Conservation (phyloP, 2,113 vertebrate species). For the Marcusenius ussheri region DNA sequence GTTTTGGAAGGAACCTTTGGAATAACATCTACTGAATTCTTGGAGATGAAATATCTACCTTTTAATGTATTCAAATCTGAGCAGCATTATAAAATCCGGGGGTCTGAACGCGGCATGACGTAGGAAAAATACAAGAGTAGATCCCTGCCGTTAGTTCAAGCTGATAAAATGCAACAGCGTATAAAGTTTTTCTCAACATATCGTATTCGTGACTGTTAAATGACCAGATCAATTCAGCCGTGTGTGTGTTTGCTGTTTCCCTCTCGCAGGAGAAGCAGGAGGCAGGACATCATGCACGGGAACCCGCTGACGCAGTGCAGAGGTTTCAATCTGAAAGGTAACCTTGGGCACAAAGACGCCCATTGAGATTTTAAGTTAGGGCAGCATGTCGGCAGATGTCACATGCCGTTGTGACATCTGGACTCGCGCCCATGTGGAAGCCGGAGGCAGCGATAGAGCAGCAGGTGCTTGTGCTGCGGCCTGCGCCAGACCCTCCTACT, state of each 20-base stretch:
- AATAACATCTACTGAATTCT: neutral
- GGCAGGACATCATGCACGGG: constrained; percentile 92
- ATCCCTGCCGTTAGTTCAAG: neutral
- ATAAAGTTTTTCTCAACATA: neutral
- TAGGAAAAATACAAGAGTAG: neutral
- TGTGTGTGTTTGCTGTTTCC: neutral
- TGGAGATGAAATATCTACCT: constrained; percentile 13
- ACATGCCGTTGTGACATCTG: neutral
- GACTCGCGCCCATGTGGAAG: neutral
- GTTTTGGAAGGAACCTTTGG: neutral
- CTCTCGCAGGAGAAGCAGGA: constrained; percentile 77
- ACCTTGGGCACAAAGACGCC: neutral
- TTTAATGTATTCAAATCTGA: neutral
- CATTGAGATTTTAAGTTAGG: neutral
- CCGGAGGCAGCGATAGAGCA: neutral
- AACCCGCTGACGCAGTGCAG: constrained; percentile 93
- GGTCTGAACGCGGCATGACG: neutral
- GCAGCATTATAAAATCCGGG: neutral
- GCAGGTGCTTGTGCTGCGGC: neutral
- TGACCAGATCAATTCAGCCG: neutral
- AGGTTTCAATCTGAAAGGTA: constrained; percentile 98
- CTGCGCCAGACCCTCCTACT: neutral
- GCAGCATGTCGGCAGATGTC: neutral
- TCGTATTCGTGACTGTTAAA: neutral
- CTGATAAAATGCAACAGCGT: neutral